Base-by-base conservation (phyloP, 2,113 vertebrate genomes). In the Calypte anna region DNA sequence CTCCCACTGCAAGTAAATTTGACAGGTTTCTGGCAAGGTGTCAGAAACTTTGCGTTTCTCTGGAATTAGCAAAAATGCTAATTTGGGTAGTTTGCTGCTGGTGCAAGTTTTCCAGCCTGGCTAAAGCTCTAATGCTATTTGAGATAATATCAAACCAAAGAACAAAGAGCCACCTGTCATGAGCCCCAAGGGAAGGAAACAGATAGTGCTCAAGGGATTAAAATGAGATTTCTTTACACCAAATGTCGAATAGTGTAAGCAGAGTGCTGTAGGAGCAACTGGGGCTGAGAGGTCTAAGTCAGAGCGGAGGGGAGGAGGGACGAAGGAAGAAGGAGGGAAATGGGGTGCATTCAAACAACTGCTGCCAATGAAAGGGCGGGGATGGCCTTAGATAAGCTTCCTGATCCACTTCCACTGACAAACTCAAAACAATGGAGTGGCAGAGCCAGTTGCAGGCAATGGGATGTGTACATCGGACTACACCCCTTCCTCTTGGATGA, bases 61-160 rank as follows among this genome's bases (percentile, higher is more conserved):
- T 44, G 76, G 87, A 96, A 96, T 96, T 95, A 93, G 88, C 83
- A 94, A 89, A 97, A 95, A 96, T 95, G 95, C 51, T 96, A 97
- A 95, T 95, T 94, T 93, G 86, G 90, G 76, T 66, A 89, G 73
- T 96, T 88, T 93, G 92, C 90, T 96, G 79, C 72, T 78, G 50
- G 81, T 77, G 84, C 74, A 86, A 89, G 28, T 85, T 86, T 93
- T 92, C 94, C 80, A 93, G 88, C 46, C 66, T 81, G 82, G 88
- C 62, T 91, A 86, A 78, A 88, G 55, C 69, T 89, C 58, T 58
- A 76, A 92, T 82, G 78, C 86, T 95, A 68, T 96, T 84, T 88
- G 76, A 94, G 91, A 94, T 82, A 79, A 68, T 58, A 93, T 85
- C 78, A 77, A 73, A 76, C 50, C 69, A 44, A 77, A 95, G 93